Percentiles rank a stretch among this genome's conserved stretches.
Conservation (phyloP, 2,113 vertebrate genomes). For the Solenodon paradoxus region DNA sequence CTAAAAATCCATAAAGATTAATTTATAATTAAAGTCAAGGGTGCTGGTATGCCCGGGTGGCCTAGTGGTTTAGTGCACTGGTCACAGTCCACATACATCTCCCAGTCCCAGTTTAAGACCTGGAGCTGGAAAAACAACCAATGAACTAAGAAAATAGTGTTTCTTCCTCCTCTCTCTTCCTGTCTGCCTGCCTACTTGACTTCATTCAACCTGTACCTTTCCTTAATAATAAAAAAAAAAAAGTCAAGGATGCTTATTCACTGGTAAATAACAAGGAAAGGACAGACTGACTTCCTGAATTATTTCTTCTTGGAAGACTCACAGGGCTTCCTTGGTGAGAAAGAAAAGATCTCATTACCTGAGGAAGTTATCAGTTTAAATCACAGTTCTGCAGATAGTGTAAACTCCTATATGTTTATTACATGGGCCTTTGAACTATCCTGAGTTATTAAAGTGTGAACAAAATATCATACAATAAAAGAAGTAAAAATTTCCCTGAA, state of each 20-base stretch:
- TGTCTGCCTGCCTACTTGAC: too few species aligned
- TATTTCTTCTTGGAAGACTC: not conserved
- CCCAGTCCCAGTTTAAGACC: too few species aligned
- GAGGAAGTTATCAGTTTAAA: not conserved
- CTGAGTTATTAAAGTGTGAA: not conserved
- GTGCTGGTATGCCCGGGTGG: too few species aligned
- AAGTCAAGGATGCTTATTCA: not conserved
- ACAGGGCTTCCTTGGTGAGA: not conserved
- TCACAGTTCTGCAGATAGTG: not conserved
- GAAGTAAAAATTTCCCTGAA: slow-evolving; percentile 33
- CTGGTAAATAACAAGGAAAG: not conserved
- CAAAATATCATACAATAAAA: not conserved
- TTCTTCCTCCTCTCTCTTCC: too few species aligned
- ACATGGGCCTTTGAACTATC: not conserved
- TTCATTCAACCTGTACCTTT: too few species aligned
- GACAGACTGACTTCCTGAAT: not conserved
- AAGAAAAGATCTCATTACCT: not conserved
- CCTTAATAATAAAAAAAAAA: too few species aligned
- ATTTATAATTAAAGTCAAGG: not conserved
- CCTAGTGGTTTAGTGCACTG: too few species aligned
- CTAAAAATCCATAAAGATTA: not conserved
- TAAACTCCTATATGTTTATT: not conserved
- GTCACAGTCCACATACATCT: too few species aligned
- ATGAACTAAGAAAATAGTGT: too few species aligned
- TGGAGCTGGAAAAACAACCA: too few species aligned